Evolutionary conservation across 2,888 invertebrate genomes (phyloP), one percentile per base, ranked within the genome.

Genomic region (Alviniconcha strummeri): DNA sequence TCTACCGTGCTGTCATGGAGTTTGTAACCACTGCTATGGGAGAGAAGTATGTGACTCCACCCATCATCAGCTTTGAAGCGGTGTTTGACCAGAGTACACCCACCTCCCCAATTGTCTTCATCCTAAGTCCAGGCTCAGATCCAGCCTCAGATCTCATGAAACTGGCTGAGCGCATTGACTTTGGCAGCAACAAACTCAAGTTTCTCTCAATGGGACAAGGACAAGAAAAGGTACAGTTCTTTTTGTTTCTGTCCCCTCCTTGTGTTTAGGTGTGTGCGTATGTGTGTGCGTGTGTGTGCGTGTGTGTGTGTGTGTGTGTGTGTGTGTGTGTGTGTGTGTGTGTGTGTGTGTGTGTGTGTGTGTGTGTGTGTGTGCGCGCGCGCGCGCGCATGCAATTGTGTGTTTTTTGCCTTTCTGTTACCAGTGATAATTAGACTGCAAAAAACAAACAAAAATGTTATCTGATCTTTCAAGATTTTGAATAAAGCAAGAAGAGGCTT

Each of bases 41-140:
- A 75, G 97, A 97, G 94, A 96, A 96, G 93, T 98, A 96, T 92
- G 96, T 98, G 85, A 97, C 97, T 81, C 97, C 98, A 36, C 98
- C 98, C 0, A 96, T 97, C 81, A 95, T 96, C 90, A 97, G 97
- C 91, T 96, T 97, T 89, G 96, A 97, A 87, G 95, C 96, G 90
- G 97, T 98, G 89, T 97, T 95, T 92, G 97, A 97, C 87, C 97
- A 98, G 93, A 97, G 97, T 84, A 96, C 96, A 3, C 97, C 8
- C 96, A 96, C 87, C 94, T 96, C 92, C 7, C 94, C 88, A 55
- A 94, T 93, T 93, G 95, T 94, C 83, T 94, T 94, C 85, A 94
- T 94, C 82, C 91, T 94, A 19, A 94, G 94, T 86, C 94, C 94
- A 8, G 94, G 94, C 6, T 94, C 94, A 6, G 94, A 94, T 86